Percentiles rank a stretch among this genome's conserved stretches.
Evolutionary conservation across 2,888 invertebrate species (phyloP).

Genomic region (Plagodis pulveraria): DNA sequence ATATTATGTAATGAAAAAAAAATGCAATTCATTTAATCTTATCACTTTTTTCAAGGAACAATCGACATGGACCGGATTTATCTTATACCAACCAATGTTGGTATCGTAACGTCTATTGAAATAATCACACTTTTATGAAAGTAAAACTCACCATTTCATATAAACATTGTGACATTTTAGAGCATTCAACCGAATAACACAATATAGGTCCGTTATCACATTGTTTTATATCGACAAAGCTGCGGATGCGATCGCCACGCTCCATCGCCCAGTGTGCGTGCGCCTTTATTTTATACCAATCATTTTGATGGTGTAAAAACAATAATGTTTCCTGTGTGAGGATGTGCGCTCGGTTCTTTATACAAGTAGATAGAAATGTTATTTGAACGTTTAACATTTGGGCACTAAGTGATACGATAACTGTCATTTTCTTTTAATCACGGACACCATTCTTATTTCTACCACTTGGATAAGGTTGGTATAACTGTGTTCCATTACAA

Average conservation of each 20-base stretch:
- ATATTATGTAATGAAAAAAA: too few species aligned
- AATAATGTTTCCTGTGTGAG: slow-evolving; percentile 59
- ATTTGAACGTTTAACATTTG: neutral
- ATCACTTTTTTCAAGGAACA: too few species aligned
- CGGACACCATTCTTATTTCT: too few species aligned
- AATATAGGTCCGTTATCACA: slow-evolving; percentile 48
- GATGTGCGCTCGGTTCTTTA: slow-evolving; percentile 41
- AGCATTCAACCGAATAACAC: slow-evolving; percentile 48
- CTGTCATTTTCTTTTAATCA: too few species aligned
- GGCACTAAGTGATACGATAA: too few species aligned
- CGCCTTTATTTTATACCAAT: slow-evolving; percentile 53
- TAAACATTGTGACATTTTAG: slow-evolving; percentile 15
- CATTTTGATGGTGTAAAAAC: slow-evolving; percentile 61
- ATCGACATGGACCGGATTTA: too few species aligned
- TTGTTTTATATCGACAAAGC: slow-evolving; percentile 68
- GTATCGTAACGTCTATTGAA: neutral
- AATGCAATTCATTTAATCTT: too few species aligned
- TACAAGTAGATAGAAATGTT: neutral
- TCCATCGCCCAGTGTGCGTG: slow-evolving; percentile 62
- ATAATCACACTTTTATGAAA: neutral
- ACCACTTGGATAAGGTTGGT: too few species aligned
- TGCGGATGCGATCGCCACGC: slow-evolving; percentile 64
- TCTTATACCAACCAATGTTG: neutral
- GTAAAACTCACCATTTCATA: slow-evolving; percentile 11
- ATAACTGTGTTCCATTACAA: too few species aligned